phyloP scores from a whole-genome alignment of 2,797 vertebrate species.

The Sciaenops ocellatus region DNA sequence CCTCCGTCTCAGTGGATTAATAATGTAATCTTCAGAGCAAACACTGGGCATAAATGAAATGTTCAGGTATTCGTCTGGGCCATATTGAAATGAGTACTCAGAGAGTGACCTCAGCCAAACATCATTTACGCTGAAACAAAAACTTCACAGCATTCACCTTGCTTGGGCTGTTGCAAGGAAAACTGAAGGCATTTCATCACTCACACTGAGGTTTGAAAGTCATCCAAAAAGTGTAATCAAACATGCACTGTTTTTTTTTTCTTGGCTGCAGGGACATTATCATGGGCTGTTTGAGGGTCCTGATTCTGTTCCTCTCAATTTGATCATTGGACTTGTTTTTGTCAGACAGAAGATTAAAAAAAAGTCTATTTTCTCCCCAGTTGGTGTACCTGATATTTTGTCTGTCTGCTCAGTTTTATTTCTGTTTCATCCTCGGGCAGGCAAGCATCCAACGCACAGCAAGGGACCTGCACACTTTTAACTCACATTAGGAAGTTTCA shows the following conservation, averaged over 20 bases:
- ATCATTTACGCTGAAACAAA: conserved; percentile 52
- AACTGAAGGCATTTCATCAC: conserved; percentile 70
- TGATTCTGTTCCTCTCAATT: conserved; percentile 31
- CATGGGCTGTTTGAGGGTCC: conserved; percentile 14
- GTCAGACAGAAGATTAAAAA: conserved; percentile 13
- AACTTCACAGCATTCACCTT: conserved; percentile 58
- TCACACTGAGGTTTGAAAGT: conserved; percentile 52
- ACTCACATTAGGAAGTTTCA: conserved; percentile 40
- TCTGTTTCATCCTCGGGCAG: conserved; percentile 46
- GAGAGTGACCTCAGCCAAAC: conserved; percentile 53
- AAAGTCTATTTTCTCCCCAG: conserved; percentile 26
- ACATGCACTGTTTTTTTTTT: conserved; percentile 4
- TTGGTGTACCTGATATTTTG: conserved; percentile 36
- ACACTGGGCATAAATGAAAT: conserved; percentile 70
- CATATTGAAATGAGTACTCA: conserved; percentile 46
- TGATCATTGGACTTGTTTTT: conserved; percentile 56
- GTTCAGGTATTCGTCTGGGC: conserved; percentile 66
- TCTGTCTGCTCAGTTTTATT: conserved; percentile 32
- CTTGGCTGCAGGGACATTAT: conserved; percentile 36
- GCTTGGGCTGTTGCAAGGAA: conserved; percentile 56
- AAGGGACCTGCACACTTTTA: conserved; percentile 42
- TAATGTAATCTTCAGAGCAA: conserved; percentile 76
- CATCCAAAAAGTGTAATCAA: conserved; percentile 56
- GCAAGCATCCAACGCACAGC: conserved; percentile 40
- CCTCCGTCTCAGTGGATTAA: conserved; percentile 72